Evolutionary conservation across 2,888 invertebrate species (phyloP).

Genomic region (Erebia aethiops): DNA sequence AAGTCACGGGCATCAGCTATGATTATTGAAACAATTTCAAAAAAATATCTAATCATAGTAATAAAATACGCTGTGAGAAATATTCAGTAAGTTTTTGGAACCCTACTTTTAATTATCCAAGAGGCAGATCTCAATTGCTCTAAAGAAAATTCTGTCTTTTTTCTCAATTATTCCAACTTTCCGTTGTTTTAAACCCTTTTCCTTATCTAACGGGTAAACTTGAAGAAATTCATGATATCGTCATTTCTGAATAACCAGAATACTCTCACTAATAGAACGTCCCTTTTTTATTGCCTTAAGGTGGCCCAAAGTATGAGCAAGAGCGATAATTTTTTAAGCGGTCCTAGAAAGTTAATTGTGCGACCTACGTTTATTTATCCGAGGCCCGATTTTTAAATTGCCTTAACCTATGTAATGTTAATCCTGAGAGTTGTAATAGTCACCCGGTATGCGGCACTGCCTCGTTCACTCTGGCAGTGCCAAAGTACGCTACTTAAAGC

Average conservation of each 20-base stretch:
- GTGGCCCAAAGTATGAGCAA: not conserved
- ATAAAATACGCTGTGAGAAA: not conserved
- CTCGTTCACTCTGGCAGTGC: too few relatives aligned
- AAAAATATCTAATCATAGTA: too few relatives aligned
- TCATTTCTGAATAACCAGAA: slow-evolving; percentile 23
- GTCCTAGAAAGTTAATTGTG: too few relatives aligned
- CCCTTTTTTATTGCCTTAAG: slow-evolving; percentile 5
- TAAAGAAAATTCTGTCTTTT: not conserved
- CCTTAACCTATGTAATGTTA: too few relatives aligned
- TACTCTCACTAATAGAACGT: slow-evolving; percentile 19
- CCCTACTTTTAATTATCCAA: not conserved
- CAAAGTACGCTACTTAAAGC: too few relatives aligned
- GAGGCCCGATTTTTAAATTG: too few relatives aligned
- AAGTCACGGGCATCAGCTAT: too few relatives aligned
- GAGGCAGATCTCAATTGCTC: not conserved
- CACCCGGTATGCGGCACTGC: too few relatives aligned
- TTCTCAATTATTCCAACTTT: slow-evolving; percentile 1
- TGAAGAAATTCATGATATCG: slow-evolving; percentile 17
- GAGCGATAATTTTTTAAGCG: not conserved
- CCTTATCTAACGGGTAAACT: slow-evolving; percentile 11
- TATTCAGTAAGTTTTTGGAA: not conserved
- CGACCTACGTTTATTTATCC: too few relatives aligned
- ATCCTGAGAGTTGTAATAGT: too few relatives aligned
- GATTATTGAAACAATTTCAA: not conserved
- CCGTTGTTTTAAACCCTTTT: slow-evolving; percentile 8